A percentile compares a stretch with the other conserved stretches of the same genome.
These are phyloP conservation scores for Idris sp. DNA, from an alignment of 1,140 invertebrate genomes.

Conservation along the genomic window DNA sequence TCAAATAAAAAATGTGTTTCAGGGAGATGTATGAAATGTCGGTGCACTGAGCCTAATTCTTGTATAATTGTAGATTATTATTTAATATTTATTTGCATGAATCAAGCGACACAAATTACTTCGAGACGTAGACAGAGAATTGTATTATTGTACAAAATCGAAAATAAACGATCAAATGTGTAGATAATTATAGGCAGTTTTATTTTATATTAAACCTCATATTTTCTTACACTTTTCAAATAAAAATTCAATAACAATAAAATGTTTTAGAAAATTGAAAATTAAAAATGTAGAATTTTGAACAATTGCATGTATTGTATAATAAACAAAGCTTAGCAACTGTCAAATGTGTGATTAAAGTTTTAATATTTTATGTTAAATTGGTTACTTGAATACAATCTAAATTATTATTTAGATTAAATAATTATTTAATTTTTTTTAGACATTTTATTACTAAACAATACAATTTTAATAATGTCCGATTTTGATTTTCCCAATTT, in stretches of 20 bases:
- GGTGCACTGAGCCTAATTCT: slow-evolving; percentile 62
- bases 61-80: slow-evolving; percentile 71
- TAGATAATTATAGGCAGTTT: no score
- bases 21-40: slow-evolving; percentile 61
- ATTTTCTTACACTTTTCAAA: no score
- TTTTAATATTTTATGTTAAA: background rate
- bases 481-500: no score
- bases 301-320: no score
- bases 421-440: no score
- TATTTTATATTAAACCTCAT: no score
- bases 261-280: no score
- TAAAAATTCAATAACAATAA: no score
- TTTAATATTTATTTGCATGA: slow-evolving; percentile 77
- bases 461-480: no score
- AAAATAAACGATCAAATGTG: slow-evolving; percentile 71
- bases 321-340: background rate
- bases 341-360: background rate
- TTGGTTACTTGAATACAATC: background rate
- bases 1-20: slow-evolving; percentile 31
- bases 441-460: no score
- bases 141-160: slow-evolving; percentile 76
- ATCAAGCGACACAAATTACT: slow-evolving; percentile 65
- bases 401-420: background rate
- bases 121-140: slow-evolving; percentile 68
- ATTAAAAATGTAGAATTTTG: no score